These are phyloP conservation scores for Arizona elegans DNA, from an alignment of 2,113 vertebrate genomes.

Conservation along the genomic window DNA sequence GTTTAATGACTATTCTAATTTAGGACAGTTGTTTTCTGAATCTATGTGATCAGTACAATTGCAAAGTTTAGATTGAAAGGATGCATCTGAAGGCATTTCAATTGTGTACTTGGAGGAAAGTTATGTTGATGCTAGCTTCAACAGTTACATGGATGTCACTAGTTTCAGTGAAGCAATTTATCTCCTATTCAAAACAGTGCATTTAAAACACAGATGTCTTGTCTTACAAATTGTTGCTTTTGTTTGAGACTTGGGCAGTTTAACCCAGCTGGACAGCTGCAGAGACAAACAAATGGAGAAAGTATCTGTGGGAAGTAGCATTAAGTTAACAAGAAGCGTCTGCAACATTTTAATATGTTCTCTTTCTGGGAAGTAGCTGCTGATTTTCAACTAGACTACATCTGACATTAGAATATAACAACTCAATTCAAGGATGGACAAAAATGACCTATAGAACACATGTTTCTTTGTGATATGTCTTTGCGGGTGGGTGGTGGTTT, in stretches of 20 bases:
- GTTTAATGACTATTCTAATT: neutral
- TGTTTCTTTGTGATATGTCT: neutral
- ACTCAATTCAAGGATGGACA: neutral
- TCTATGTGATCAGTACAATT: neutral
- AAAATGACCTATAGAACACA: neutral
- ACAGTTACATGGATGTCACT: neutral
- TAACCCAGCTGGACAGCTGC: constrained; percentile 14
- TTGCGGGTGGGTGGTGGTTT: neutral
- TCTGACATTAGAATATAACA: neutral
- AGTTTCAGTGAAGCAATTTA: neutral
- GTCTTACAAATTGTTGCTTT: constrained; percentile 12
- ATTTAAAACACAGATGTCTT: constrained; percentile 29
- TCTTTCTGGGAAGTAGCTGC: neutral
- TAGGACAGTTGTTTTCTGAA: neutral
- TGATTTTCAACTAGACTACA: neutral
- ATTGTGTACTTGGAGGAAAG: neutral
- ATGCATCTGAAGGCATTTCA: neutral
- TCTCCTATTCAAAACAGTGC: constrained; percentile 6
- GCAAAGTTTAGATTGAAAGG: neutral
- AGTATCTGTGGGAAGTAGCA: constrained; percentile 31
- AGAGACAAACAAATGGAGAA: constrained; percentile 24
- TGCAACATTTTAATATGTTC: neutral
- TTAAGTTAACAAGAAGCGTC: constrained; percentile 9
- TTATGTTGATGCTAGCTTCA: neutral
- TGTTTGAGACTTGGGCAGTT: constrained; percentile 14